Conservation (phyloP, 1,140 invertebrate genomes). For the Macrosteles quadrilineatus region DNA sequence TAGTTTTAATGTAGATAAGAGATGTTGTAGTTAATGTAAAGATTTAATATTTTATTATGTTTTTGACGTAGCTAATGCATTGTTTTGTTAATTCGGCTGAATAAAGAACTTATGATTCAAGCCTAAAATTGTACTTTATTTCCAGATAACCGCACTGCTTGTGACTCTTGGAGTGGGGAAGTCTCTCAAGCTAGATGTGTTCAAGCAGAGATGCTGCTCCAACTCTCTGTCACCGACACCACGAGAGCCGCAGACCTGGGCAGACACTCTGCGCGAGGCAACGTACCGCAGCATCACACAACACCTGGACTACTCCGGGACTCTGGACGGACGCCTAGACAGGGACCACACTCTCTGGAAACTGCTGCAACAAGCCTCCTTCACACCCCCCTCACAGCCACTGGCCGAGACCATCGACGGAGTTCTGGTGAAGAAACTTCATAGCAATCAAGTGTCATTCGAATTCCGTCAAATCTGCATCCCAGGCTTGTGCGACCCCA, state of each 20-base stretch:
- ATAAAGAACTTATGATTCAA: no score
- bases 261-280: slow-evolving; percentile 35
- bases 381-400: background rate
- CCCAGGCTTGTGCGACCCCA: slow-evolving; percentile 10
- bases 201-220: background rate
- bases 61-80: no score
- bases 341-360: slow-evolving; percentile 37
- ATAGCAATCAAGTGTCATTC: slow-evolving; percentile 3
- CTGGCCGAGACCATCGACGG: slow-evolving; percentile 26
- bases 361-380: slow-evolving; percentile 32
- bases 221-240: background rate
- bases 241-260: slow-evolving; percentile 28
- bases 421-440: slow-evolving; percentile 22
- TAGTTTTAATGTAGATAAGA: no score
- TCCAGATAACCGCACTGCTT: background rate
- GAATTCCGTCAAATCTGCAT: slow-evolving; percentile 34
- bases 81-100: no score
- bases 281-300: slow-evolving; percentile 37
- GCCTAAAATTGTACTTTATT: no score
- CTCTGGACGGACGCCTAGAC: slow-evolving; percentile 38
- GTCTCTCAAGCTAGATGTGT: background rate
- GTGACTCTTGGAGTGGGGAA: background rate
- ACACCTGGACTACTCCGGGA: slow-evolving; percentile 36
- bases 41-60: no score
- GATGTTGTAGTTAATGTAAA: no score